These are phyloP conservation scores for Sericinus montela DNA, from an alignment of 2,888 invertebrate species.

Conservation along the genomic window DNA sequence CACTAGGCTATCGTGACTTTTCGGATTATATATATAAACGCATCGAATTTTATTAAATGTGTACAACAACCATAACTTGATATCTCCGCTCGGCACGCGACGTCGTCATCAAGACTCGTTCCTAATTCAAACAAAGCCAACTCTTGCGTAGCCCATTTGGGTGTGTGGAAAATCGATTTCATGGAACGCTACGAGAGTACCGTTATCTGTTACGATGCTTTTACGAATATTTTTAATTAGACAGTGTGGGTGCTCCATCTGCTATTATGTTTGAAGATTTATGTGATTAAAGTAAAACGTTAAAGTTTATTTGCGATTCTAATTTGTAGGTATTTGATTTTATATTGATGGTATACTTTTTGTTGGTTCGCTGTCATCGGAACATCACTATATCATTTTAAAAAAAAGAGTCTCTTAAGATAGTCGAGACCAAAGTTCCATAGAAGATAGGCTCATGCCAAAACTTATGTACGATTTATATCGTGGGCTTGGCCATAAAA, in stretches of 20 bases:
- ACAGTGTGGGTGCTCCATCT: not conserved
- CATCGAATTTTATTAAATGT: constrained; percentile 16
- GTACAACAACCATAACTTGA: constrained; percentile 28
- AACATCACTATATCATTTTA: too few species aligned
- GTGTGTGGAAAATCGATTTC: constrained; percentile 56
- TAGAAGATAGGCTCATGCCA: too few species aligned
- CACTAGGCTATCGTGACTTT: too few species aligned
- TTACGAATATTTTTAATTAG: constrained; percentile 27
- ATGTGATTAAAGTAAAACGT: not conserved
- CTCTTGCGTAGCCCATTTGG: constrained; percentile 13
- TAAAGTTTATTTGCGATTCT: too few species aligned
- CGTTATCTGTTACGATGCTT: constrained; percentile 28
- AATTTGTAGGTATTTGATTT: too few species aligned
- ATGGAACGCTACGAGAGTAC: constrained; percentile 38
- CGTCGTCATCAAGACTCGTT: constrained; percentile 41
- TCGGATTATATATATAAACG: too few species aligned
- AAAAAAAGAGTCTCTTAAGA: too few species aligned
- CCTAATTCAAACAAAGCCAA: constrained; percentile 41
- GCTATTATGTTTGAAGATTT: not conserved
- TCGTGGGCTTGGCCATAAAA: too few species aligned
- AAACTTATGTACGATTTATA: too few species aligned
- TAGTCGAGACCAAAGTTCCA: too few species aligned
- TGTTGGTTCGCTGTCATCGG: too few species aligned
- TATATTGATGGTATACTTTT: too few species aligned
- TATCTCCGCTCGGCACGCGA: constrained; percentile 50